Evolutionary conservation across 1,140 invertebrate genomes (phyloP), one percentile per base, ranked within the genome.

Genomic region (Pachyrhynchus sulphureomaculatus): DNA sequence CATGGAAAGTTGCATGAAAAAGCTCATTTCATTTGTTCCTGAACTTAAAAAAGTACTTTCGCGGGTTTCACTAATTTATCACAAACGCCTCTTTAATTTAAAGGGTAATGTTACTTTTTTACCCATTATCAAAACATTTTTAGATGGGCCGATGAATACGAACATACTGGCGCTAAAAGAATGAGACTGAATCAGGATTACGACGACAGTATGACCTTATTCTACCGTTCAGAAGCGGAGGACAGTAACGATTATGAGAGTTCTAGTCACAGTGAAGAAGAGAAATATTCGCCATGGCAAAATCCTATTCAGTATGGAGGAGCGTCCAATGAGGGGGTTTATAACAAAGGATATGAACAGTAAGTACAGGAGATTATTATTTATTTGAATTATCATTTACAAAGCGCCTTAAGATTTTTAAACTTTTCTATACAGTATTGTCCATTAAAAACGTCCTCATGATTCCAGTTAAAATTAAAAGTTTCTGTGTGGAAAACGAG

Each of bases 221-320:
- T 85, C 62, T 86, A 85, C 69, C 77, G 80, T 57, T 81, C 79
- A 56, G 80, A 81, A 59, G 81, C 83, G 33, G 84, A 84, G 33
- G 84, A 82, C 12, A 51, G 42, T 21, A 56, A 83, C 65, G 84
- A 84, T 39, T 86, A 86, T 68, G 86, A 85, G 29, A 85, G 83
- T 64, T 82, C 81, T 68, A 82, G 81, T 26, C 82, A 82, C 47
- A 83, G 82, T 68, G 85, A 87, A 68, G 85, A 86, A 68, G 85
- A 87, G 68, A 83, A 77, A 75, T 83, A 81, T 52, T 78, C 79
- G 10, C 20, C 52, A 6, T 87, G 85, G 85, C 81, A 83, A 56
- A 82, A 80, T 26, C 81, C 85, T 47, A 84, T 87, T 63, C 80
- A 84, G 17, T 86, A 85, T 71, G 81, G 81, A 18, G 81, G 32